phyloP scores from a whole-genome alignment of 2,888 invertebrate species.

The Nemapogon koenigi region DNA sequence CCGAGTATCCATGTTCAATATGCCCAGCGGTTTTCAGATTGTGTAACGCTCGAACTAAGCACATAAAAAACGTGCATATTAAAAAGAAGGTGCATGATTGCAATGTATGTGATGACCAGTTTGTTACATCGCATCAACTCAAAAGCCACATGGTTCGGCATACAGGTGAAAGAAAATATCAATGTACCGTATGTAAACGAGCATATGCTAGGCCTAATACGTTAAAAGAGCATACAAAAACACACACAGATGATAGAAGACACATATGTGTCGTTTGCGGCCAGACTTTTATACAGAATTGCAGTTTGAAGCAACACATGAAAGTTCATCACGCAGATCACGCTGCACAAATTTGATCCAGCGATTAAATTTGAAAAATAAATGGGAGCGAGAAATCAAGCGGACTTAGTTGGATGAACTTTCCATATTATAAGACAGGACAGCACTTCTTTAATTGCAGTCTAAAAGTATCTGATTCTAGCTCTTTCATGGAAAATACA shows the following conservation, averaged over 20 bases:
- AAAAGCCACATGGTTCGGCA: constrained; percentile 42
- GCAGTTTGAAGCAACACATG: constrained; percentile 43
- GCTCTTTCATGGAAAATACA: too few relatives aligned
- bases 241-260: constrained; percentile 27
- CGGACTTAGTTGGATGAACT: too few relatives aligned
- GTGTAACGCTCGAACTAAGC: constrained; percentile 40
- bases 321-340: constrained; percentile 33
- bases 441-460: too few relatives aligned
- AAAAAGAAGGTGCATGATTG: constrained; percentile 23
- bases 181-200: constrained; percentile 53
- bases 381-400: too few relatives aligned
- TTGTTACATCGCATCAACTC: constrained; percentile 34
- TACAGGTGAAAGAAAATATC: constrained; percentile 30
- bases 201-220: constrained; percentile 37
- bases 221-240: constrained; percentile 41
- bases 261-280: constrained; percentile 42
- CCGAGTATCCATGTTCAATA: constrained; percentile 41
- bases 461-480: too few relatives aligned
- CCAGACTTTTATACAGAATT: constrained; percentile 43
- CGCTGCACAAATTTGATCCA: background rate
- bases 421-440: too few relatives aligned
- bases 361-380: too few relatives aligned
- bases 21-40: constrained; percentile 40
- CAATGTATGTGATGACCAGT: constrained; percentile 31
- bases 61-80: constrained; percentile 40